Evolutionary conservation across 2,113 vertebrate species (phyloP).

Genomic region (Crotalus viridis): DNA sequence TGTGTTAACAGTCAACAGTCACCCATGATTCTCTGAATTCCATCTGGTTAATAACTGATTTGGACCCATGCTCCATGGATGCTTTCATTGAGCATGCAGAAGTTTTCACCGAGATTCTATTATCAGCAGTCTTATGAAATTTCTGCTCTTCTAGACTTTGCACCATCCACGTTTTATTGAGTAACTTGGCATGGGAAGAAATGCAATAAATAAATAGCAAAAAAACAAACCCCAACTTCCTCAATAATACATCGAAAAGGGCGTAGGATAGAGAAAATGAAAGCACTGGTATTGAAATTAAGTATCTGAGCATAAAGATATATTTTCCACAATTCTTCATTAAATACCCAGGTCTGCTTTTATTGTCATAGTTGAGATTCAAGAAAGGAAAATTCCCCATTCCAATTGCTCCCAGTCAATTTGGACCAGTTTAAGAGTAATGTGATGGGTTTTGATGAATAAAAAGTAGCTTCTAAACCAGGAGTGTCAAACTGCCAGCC

Average conservation of each 20-base stretch:
- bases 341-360: background rate
- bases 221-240: background rate
- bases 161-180: background rate
- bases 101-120: background rate
- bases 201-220: background rate
- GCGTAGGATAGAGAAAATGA: background rate
- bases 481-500: too few relatives aligned
- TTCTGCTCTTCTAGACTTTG: background rate
- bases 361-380: background rate
- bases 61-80: background rate
- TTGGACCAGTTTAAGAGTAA: background rate
- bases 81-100: background rate
- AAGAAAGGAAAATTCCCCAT: background rate
- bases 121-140: background rate
- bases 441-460: too few relatives aligned
- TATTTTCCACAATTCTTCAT: background rate
- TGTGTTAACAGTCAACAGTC: background rate
- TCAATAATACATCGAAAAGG: background rate
- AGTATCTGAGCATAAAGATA: background rate
- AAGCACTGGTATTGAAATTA: background rate
- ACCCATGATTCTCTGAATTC: background rate
- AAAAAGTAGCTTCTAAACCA: background rate
- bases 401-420: background rate
- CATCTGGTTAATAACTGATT: background rate
- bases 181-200: background rate